Evolutionary conservation across 1,140 invertebrate species (phyloP).

Genomic region (Anoplolepis gracilipes): DNA sequence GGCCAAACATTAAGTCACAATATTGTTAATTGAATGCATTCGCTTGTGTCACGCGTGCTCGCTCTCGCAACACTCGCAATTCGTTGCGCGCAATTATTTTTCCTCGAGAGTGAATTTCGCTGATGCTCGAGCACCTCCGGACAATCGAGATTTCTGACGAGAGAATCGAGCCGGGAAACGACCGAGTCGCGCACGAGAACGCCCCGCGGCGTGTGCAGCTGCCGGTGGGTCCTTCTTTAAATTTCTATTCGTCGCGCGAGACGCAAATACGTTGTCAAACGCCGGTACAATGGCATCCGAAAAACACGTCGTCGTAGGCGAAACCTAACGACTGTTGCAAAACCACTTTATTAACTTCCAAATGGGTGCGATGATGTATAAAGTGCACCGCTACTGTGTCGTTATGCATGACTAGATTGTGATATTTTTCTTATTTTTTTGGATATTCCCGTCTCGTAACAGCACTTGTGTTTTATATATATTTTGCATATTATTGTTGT

Average conservation of each 20-base stretch:
- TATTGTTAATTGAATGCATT: slow-evolving; percentile 74
- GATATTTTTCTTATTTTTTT: not conserved
- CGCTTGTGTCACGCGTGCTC: slow-evolving; percentile 54
- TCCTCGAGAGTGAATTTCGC: slow-evolving; percentile 81
- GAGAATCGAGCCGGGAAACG: slow-evolving; percentile 37
- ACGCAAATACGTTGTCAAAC: slow-evolving; percentile 67
- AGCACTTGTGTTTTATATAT: not conserved
- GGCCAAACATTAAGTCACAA: slow-evolving; percentile 66
- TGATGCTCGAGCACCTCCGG: slow-evolving; percentile 79
- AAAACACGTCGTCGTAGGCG: slow-evolving; percentile 74
- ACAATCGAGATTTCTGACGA: slow-evolving; percentile 74
- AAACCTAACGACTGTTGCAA: slow-evolving; percentile 76
- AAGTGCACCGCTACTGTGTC: not conserved
- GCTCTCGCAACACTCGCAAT: slow-evolving; percentile 58
- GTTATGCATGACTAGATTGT: not conserved
- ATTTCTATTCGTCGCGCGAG: slow-evolving; percentile 62
- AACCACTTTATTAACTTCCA: slow-evolving; percentile 81
- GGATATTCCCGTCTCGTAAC: not conserved
- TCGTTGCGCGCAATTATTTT: slow-evolving; percentile 80
- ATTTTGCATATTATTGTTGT: not conserved
- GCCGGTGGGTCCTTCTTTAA: slow-evolving; percentile 66
- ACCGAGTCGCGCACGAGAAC: slow-evolving; percentile 8
- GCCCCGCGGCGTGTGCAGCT: slow-evolving; percentile 71
- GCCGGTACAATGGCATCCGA: slow-evolving; percentile 60
- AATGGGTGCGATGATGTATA: not conserved